Evolutionary conservation across 1,140 invertebrate genomes (phyloP), one percentile per base, ranked within the genome.

Genomic region (Acromyrmex charruanus): DNA sequence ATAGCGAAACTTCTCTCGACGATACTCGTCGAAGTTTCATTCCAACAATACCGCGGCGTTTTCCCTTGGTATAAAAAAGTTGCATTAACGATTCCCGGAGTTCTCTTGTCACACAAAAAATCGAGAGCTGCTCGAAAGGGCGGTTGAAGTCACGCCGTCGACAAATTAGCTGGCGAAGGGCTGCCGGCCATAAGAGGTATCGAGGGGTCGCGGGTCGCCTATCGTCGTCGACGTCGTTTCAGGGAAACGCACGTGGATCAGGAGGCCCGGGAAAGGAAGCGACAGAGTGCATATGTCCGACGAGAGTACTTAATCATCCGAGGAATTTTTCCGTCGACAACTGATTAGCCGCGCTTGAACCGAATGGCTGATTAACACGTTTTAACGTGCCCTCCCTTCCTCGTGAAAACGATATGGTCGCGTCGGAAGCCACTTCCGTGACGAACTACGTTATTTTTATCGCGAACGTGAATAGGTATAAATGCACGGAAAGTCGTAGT

Each of bases 261-360:
- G n/a, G 51, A 71, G 68, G 49, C 39, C 35, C 75, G 59, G 69
- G 66, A 91, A 89, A 85, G 87, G 88, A 93, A 91, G 87, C 91
- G 93, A 94, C 93, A 90, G 91, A 91, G 85, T 85, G 88, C 93
- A 93, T 87, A 92, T 92, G 94, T 90, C 82, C 72, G 89, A 91
- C 89, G 44, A 90, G 81, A 86, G 89, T 71, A 92, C 88, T 94
- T 92, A 90, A 95, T 94, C 94, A 93, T 90, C 72, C 85, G 84
- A 89, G 79, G 91, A 93, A 92, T 92, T 94, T 93, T 92, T 88
- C 88, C 89, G 88, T 88, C 91, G 87, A 90, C 91, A 89, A 87
- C 82, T 88, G 88, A 92, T 92, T 91, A 91, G 87, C 55, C 79
- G 88, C 72, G 86, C 77, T 74, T 53, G 53, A 79, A 61, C 66